A percentile compares a stretch with the other conserved stretches of the same genome.
These are phyloP conservation scores for Campodea augens DNA, from an alignment of 1,140 invertebrate species.

Conservation along the genomic window DNA sequence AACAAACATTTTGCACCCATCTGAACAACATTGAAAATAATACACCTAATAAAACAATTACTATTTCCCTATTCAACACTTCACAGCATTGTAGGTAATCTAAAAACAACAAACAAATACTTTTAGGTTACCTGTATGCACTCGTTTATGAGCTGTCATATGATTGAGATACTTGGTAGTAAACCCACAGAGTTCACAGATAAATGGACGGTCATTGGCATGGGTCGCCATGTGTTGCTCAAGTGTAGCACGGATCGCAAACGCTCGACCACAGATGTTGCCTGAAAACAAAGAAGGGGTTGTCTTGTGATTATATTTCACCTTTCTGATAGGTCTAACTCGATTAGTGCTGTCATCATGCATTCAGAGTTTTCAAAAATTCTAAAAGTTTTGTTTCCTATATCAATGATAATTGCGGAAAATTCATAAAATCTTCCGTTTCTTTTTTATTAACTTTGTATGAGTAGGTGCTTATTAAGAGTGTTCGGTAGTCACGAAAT, in stretches of 20 bases:
- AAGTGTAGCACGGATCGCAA: conserved; percentile 34
- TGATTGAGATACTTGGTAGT: conserved; percentile 45
- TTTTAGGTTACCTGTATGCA: conserved; percentile 31
- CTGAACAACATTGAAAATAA: too few species aligned
- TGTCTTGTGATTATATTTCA: neutral
- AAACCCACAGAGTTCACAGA: conserved; percentile 43
- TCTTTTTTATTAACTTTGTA: conserved; percentile 2
- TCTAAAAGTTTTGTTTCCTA: neutral
- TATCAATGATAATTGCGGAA: neutral
- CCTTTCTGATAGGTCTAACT: neutral
- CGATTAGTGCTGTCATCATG: neutral
- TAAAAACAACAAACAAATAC: neutral
- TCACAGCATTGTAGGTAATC: too few species aligned
- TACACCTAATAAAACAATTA: too few species aligned
- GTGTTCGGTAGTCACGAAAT: too few species aligned
- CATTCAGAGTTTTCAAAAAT: neutral
- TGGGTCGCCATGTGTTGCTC: conserved; percentile 37
- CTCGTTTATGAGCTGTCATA: conserved; percentile 39
- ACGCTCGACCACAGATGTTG: conserved; percentile 29
- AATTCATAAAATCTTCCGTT: neutral
- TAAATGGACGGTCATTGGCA: conserved; percentile 31
- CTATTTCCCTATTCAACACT: too few species aligned
- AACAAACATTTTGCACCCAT: too few species aligned
- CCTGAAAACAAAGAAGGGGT: conserved; percentile 13
- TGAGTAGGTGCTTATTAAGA: too few species aligned